Base-by-base conservation (phyloP, 2,888 invertebrate genomes). In the Chaetogeoica ovagalla region DNA sequence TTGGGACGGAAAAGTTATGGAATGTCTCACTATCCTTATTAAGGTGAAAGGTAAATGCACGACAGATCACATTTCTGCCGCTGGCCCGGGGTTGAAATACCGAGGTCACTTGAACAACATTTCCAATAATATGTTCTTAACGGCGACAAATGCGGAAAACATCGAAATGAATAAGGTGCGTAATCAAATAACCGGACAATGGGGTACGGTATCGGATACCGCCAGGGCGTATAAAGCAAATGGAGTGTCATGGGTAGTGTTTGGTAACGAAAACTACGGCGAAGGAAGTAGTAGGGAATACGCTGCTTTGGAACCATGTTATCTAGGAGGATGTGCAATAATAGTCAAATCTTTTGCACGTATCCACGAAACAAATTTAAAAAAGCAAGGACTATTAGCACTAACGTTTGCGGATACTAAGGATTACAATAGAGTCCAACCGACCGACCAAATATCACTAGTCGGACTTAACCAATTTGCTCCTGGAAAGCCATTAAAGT, bases 71-170 rank as follows among this genome's bases (percentile, higher is more conserved):
- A n/a, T n/a, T n/a, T n/a, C n/a, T n/a, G n/a, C n/a, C n/a, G n/a
- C n/a, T n/a, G n/a, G n/a, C n/a, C n/a, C n/a, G n/a, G n/a, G n/a
- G n/a, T n/a, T n/a, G n/a, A n/a, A n/a, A n/a, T n/a, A n/a, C n/a
- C n/a, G n/a, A n/a, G n/a, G n/a, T n/a, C n/a, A n/a, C n/a, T n/a
- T 99, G 6, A 99, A 99, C 87, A 99, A 99, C 87, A 99, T 99
- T 88, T 98, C 98, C 79, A 99, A 99, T 87, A 99, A 99, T 85
- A 93, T 99, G 92, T 97, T 99, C 85, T 96, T 99, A 86, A 96
- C 97, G 95, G 95, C 95, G 19, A 92, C 93, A 17, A 95, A 96
- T 87, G 89, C 89, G 0, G 95, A 95, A 86, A 95, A 95, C 87
- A 89, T 90, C 83, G 94, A 95, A 86, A 90, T 95, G 89, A 98